Percentiles rank a stretch among this genome's conserved stretches.
Conservation (phyloP, 1,140 invertebrate genomes). For the Cyphomyrmex costatus region DNA sequence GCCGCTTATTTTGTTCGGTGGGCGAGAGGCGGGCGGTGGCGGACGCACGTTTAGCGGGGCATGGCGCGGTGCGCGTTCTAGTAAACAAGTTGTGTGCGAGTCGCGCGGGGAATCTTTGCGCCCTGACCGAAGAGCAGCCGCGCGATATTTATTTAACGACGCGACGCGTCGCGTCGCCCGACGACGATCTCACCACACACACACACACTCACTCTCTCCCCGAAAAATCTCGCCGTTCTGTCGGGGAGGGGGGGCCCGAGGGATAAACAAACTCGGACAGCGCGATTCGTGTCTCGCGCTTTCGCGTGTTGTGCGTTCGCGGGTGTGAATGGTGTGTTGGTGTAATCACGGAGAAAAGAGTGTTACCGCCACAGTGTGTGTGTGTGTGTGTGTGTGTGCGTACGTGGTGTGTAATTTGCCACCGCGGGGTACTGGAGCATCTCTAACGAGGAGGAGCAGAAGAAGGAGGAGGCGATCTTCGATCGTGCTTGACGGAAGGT, state of each 20-base stretch:
- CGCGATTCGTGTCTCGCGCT: not conserved
- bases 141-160: slow-evolving; percentile 62
- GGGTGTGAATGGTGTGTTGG: slow-evolving; percentile 35
- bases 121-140: slow-evolving; percentile 55
- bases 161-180: slow-evolving; percentile 31
- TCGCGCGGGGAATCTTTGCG: slow-evolving; percentile 77
- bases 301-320: slow-evolving; percentile 18
- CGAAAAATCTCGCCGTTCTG: not conserved
- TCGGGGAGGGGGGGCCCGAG: too few relatives aligned
- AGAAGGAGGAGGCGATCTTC: slow-evolving; percentile 19
- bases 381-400: too few relatives aligned
- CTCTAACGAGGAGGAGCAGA: too few relatives aligned
- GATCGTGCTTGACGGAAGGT: slow-evolving; percentile 17
- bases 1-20: slow-evolving; percentile 82
- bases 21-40: slow-evolving; percentile 55
- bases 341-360: slow-evolving; percentile 36
- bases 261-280: slow-evolving; percentile 18
- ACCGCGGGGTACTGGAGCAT: not conserved
- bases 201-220: too few relatives aligned
- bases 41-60: slow-evolving; percentile 76
- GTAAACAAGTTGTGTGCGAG: slow-evolving; percentile 85
- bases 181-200: too few relatives aligned
- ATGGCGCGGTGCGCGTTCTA: slow-evolving; percentile 84
- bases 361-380: not conserved
- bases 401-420: too few relatives aligned